Evolutionary conservation across 2,797 vertebrate species (phyloP), one percentile per base, ranked within the genome.

Genomic region (Mormyrus proboscirostris): DNA sequence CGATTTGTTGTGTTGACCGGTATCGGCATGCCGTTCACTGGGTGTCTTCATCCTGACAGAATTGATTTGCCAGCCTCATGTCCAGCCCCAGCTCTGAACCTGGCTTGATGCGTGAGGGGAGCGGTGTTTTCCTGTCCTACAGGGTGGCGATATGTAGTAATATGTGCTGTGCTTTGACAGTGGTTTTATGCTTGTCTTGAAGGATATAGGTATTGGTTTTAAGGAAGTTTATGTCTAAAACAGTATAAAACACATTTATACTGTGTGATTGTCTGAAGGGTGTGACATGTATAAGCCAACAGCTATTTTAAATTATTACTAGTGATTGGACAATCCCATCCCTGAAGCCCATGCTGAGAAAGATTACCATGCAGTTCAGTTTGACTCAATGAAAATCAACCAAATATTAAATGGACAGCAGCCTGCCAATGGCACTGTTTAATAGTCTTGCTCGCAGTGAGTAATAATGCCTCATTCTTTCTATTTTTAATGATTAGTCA

Each of bases 41-140:
- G 57, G 55, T 25, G 86, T 88, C 86, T 88, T 88, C 44, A 69
- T 87, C 57, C 33, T 62, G 86, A 88, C 57, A 25, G 59, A 22
- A 69, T 88, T 65, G 86, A 88, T 69, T 69, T 88, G 38, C 38
- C 19, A n/a, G 16, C 9, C 41, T 88, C n/a, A 25, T n/a, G n/a
- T 84, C n/a, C 47, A 50, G 38, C 82, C 47, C 47, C 82, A 44
- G 38, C 79, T 83, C 79, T n/a, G 38, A 83, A 49, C 7, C 19
- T 10, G 16, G 41, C 79, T 83, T 83, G 41, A 10, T 83, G 79
- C 9, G 3, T 8, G 41, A n/a, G 79, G 44, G 79, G 2, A 10
- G 79, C 0, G 8, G 19, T 8, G 16, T 25, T 83, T 49, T 47
- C n/a, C 16, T 51, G 84, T 16, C 49, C 84, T 2, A 55, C 47